These are phyloP conservation scores for Hyposoter didymator DNA, from an alignment of 2,888 invertebrate genomes.

Conservation along the genomic window DNA sequence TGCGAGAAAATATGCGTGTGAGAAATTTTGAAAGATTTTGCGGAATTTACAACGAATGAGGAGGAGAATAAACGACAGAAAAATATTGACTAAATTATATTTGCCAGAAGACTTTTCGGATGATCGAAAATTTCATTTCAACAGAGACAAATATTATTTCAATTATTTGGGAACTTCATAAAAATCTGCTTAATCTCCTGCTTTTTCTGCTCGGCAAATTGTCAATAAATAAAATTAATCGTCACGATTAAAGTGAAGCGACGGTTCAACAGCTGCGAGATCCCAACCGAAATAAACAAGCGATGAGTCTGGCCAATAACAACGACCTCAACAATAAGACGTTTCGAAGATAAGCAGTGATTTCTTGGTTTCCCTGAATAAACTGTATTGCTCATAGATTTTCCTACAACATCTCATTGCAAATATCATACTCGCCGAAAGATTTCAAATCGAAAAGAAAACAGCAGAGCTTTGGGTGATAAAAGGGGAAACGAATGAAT, in stretches of 20 bases:
- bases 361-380: background rate
- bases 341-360: conserved; percentile 11
- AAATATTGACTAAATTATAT: background rate
- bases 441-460: conserved; percentile 2
- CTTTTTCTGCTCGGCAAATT: background rate
- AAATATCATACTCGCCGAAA: background rate
- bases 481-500: conserved; percentile 12
- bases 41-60: background rate
- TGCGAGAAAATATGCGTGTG: background rate
- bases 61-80: background rate
- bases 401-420: background rate
- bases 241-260: background rate
- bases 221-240: background rate
- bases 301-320: conserved; percentile 13
- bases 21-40: background rate
- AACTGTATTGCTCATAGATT: conserved; percentile 12
- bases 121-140: background rate
- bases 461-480: conserved; percentile 5
- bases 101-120: background rate
- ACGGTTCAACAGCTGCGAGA: conserved; percentile 21
- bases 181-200: background rate
- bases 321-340: conserved; percentile 19
- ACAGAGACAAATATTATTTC: background rate
- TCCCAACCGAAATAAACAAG: background rate
- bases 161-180: background rate